Conservation (phyloP, 2,888 invertebrate species). For the Campoplex capitator region DNA sequence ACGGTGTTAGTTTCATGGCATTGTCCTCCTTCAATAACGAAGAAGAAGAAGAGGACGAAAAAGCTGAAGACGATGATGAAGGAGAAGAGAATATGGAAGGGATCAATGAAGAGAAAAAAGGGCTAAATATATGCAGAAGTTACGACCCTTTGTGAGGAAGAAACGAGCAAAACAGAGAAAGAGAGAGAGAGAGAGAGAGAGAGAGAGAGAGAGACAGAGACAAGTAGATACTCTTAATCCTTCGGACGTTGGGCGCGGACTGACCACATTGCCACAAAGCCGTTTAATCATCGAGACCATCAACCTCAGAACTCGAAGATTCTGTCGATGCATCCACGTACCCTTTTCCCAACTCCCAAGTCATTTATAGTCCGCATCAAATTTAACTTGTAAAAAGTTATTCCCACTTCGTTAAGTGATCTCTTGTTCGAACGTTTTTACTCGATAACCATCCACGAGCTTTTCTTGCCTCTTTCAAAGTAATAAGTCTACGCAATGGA, state of each 20-base stretch:
- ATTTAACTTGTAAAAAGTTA: constrained; percentile 24
- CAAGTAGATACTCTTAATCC: constrained; percentile 57
- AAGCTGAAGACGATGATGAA: constrained; percentile 44
- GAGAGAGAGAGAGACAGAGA: neutral
- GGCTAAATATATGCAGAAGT: constrained; percentile 41
- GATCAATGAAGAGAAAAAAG: constrained; percentile 46
- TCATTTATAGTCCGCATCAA: constrained; percentile 34
- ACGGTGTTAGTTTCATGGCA: constrained; percentile 80
- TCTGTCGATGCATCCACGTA: constrained; percentile 37
- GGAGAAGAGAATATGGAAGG: constrained; percentile 43
- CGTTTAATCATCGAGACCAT: constrained; percentile 65
- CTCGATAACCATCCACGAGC: neutral
- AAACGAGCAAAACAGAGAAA: constrained; percentile 16
- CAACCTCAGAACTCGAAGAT: constrained; percentile 47
- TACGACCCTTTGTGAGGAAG: constrained; percentile 17
- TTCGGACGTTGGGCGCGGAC: constrained; percentile 59
- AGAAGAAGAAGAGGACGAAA: constrained; percentile 48
- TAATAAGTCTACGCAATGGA: neutral
- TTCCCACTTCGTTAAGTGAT: constrained; percentile 38
- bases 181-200: constrained; percentile 22
- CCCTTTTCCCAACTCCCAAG: constrained; percentile 11
- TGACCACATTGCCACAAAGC: constrained; percentile 66
- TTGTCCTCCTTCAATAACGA: constrained; percentile 66
- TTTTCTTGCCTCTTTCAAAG: neutral
- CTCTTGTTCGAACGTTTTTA: constrained; percentile 19